Evolutionary conservation across 2,113 vertebrate species (phyloP).

Genomic region (Pitta sordida): DNA sequence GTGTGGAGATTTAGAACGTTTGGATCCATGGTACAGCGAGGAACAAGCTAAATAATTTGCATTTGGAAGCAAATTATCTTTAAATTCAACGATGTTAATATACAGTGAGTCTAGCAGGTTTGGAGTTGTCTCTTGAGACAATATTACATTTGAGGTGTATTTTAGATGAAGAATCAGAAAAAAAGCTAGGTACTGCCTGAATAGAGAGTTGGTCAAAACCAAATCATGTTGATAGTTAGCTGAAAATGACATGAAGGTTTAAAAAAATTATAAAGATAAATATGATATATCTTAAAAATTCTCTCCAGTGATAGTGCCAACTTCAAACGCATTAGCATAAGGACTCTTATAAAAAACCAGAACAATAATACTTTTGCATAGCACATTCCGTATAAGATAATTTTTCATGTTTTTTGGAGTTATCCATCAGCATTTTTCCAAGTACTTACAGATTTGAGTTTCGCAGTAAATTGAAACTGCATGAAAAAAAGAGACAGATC

Average conservation of each 20-base stretch:
- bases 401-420: conserved; percentile 66
- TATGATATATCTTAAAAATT: conserved; percentile 15
- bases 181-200: neutral
- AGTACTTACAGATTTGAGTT: conserved; percentile 63
- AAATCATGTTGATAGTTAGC: conserved; percentile 11
- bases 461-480: conserved; percentile 61
- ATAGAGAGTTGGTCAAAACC: neutral
- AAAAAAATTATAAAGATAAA: conserved; percentile 12
- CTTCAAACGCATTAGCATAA: conserved; percentile 55
- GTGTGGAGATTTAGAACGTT: neutral
- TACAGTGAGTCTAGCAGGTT: neutral
- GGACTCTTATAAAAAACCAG: conserved; percentile 14
- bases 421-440: conserved; percentile 62
- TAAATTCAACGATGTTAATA: neutral
- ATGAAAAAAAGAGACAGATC: conserved; percentile 74
- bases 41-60: neutral
- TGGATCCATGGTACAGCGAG: neutral
- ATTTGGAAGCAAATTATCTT: neutral
- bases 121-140: neutral
- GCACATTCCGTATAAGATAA: conserved; percentile 46
- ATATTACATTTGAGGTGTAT: neutral
- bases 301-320: conserved; percentile 9
- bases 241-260: neutral
- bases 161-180: neutral
- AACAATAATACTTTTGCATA: conserved; percentile 33